Base-by-base conservation (phyloP, 2,113 vertebrate species). In the Albula glossodonta region DNA sequence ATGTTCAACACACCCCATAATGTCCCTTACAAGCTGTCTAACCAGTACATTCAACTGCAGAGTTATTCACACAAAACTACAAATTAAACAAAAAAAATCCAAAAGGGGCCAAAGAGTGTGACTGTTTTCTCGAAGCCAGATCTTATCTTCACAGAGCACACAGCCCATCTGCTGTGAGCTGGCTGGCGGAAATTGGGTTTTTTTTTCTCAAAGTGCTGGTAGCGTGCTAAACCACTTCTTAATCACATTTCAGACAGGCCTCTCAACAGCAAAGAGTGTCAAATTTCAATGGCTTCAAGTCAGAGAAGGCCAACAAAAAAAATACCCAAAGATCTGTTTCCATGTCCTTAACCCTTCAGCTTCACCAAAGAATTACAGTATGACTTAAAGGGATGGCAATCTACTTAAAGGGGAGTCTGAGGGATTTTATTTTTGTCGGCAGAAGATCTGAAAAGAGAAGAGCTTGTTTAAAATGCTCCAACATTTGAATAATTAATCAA, bases 241-340 rank as follows among this genome's bases (percentile, higher is more conserved):
- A 83, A 82, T 66, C 85, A 83, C 41, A 66, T n/a, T 83, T 87
- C 56, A 80, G 81, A 41, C 49, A 51, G 53, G 49, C 86, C 56
- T 41, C 82, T 57, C 51, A 6, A 82, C 70, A 83, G 53, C 70
- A 6, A 80, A 53, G 25, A 60, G 82, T 87, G 82, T 87, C 81
- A 83, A 80, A 63, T 87, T 87, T 87, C 86, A 82, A 70, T 80
- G 86, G 81, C 63, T 79, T 51, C 41, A 63, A 51, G 84, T 85
- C 56, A 80, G 56, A 41, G 25, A 83, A 11, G 7, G 22, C 2
- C 19, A 22, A 51, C 70, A 6, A 84, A 56, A 84, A 19, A 52
- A 25, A 84, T 25, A 22, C 60, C 41, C 2, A 7, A 56, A 79
- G 53, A 15, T 63, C 52, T 57, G 81, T 79, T 87, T 83, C 70